Percentiles rank a stretch among this genome's conserved stretches.
Conservation (phyloP, 2,113 vertebrate species). For the Rhea americana region DNA sequence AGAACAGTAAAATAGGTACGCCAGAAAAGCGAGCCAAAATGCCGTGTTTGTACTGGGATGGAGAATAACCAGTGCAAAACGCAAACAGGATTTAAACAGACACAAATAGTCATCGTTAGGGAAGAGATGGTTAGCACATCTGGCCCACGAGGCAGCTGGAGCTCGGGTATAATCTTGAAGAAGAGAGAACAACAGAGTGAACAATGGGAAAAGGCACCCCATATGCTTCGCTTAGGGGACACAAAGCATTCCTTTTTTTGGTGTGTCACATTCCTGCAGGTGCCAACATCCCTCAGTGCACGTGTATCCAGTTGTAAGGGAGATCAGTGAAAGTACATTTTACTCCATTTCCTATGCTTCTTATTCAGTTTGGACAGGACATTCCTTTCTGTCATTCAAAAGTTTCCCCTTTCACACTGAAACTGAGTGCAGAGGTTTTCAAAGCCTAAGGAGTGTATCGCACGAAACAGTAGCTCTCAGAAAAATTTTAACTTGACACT, state of each 20-base stretch:
- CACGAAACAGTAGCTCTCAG: neutral
- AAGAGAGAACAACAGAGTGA: accelerated
- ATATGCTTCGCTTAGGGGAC: accelerated
- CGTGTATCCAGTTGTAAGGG: neutral
- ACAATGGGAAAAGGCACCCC: accelerated
- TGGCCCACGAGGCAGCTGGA: neutral
- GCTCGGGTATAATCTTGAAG: neutral
- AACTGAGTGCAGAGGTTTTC: neutral
- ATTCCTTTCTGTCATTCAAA: neutral
- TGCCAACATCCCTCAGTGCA: neutral
- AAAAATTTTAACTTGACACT: neutral
- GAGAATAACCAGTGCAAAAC: neutral
- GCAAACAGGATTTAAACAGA: neutral
- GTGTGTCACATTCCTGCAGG: neutral
- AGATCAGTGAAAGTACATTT: neutral
- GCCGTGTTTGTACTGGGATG: neutral
- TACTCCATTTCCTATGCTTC: neutral
- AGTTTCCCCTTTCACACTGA: neutral
- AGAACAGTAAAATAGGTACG: neutral
- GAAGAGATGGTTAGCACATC: neutral
- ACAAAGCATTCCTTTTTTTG: neutral
- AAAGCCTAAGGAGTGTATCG: neutral
- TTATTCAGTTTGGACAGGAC: neutral
- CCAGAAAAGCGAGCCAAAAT: neutral
- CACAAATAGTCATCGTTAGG: neutral